Base-by-base conservation (phyloP, 2,888 invertebrate species). In the Polyommatus icarus region DNA sequence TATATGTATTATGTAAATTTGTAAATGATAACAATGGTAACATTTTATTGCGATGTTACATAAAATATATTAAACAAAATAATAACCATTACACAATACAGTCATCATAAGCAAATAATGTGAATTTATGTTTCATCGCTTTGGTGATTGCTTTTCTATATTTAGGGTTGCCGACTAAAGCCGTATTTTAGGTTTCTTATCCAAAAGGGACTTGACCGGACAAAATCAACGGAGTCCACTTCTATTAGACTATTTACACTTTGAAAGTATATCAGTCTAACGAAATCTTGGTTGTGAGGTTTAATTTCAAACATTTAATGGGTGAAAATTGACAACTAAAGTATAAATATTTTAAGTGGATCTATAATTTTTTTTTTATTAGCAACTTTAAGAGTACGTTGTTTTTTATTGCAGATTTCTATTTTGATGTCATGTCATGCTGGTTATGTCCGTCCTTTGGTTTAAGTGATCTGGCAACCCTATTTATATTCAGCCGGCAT, bases 61-160 rank as follows among this genome's bases (percentile, higher is more conserved):
- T 29, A 4, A 67, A 67, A 24, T 29, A 29, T 29, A 67, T 59
- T 24, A 10, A 20, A 67, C 4, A 15, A 67, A 67, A 20, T 29
- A 1, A 24, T 15, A 24, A 67, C 61, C 24, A 67, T 67, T 67
- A 29, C 61, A 67, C 61, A 67, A 67, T 67, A 29, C 67, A 29
- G 29, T 12, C 5, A 67, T 67, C 61, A 67, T 29, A 67, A 67
- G 67, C 24, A 67, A 67, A 67, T 67, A 67, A 67, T 73, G 12
- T 24, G 24, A 46, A 73, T 73, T n/a, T 72, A n/a, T 24, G 46
- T 73, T 73, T 50, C 24, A 24, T 46, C 24, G 24, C 20, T 20
- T 50, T 8, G 50, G 15, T 75, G 75, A 75, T 75, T 75, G 75
- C 7, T 54, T 75, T 75, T 75, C 50, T 29, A 75, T 75, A 54